Base-by-base conservation (phyloP, 2,113 vertebrate species). In the Porphyrio hochstetteri region DNA sequence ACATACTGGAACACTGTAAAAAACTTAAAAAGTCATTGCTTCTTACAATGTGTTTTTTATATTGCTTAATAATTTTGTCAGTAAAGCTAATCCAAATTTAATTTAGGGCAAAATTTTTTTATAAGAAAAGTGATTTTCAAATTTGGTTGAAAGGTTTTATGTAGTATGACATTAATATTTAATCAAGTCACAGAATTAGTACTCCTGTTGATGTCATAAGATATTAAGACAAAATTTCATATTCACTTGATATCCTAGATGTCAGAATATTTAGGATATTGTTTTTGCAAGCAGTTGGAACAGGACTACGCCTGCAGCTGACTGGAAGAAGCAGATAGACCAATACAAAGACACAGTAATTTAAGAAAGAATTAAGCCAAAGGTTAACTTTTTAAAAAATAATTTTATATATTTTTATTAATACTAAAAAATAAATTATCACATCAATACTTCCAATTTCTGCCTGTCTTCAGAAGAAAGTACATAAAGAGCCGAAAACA, bases 141-240 rank as follows among this genome's bases (percentile, higher is more conserved):
- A 68, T 2, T 48, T 76, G 3, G 0, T 69, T 77, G 16, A 57
- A 87, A 60, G 0, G 1, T 13, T 79, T 0, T 64, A 28, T n/a
- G 5, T 42, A 52, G 10, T 35, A 27, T 40, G 36, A 59, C 1
- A 5, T 53, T 52, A 46, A 16, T 35, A 46, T 70, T 78, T 71
- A 60, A 50, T 50, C 7, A 11, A 48, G 48, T 56, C n/a, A 67
- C 55, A 82, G 33, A 75, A 57, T 75, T 59, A 78, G 11, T 85
- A 68, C 7, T 67, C 75, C 28, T 40, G 12, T 48, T 59, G 6
- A n/a, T 55, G 17, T 71, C 21, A 56, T 77, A 28, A 50, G 9
- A 21, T 35, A 72, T 7, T 65, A 67, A 81, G 20, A 46, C 38
- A 84, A 88, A 74, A 61, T 14, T 8, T 72, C 13, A 16, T 28